Evolutionary conservation across 2,888 invertebrate genomes (phyloP).

Genomic region (Lochmaea crataegi): DNA sequence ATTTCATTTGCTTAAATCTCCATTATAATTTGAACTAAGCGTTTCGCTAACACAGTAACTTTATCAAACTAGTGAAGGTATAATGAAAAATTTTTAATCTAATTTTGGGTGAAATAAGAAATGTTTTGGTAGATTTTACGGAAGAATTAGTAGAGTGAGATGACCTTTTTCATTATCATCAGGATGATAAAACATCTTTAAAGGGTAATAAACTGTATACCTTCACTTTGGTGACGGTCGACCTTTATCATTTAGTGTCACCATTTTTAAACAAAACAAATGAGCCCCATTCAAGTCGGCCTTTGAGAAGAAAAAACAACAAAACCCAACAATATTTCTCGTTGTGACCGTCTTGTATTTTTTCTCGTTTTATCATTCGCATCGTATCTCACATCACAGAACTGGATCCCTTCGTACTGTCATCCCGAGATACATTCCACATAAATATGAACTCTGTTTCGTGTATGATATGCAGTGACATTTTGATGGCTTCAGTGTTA

Average conservation of each 20-base stretch:
- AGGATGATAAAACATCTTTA: too few species aligned
- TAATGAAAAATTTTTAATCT: too few species aligned
- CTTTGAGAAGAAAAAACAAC: background rate
- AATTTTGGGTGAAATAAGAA: too few species aligned
- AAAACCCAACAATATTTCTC: background rate
- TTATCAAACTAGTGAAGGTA: too few species aligned
- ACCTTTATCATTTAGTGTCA: background rate
- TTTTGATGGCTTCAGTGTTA: conserved; percentile 23
- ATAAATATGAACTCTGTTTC: conserved; percentile 42
- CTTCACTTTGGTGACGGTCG: background rate
- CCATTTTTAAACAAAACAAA: background rate
- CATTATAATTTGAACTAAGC: too few species aligned
- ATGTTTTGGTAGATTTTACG: too few species aligned
- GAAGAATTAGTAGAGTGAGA: too few species aligned
- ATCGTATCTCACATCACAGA: conserved; percentile 46
- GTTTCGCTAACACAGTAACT: too few species aligned
- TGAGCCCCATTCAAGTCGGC: background rate
- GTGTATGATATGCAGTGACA: conserved; percentile 38
- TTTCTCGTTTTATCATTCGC: conserved; percentile 42
- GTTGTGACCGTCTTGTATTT: conserved; percentile 23
- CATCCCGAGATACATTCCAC: conserved; percentile 45
- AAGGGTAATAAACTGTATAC: background rate
- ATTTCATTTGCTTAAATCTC: too few species aligned
- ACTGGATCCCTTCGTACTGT: conserved; percentile 47
- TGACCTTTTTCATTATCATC: too few species aligned